Conservation (phyloP, 2,797 vertebrate genomes). For the Acanthiza pusilla region DNA sequence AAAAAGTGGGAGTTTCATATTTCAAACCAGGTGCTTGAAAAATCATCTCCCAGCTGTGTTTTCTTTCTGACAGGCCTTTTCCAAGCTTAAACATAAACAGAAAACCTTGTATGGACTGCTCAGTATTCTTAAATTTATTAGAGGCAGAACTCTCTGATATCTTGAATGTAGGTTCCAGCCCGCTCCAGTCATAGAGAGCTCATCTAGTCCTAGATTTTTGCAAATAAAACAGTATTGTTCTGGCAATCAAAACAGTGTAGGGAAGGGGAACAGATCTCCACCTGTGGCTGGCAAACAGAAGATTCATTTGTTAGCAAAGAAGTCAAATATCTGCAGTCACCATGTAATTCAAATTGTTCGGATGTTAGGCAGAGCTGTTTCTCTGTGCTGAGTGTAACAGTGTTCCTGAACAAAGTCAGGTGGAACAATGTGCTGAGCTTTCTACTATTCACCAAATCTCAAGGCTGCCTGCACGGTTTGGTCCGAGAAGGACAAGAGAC, state of each 20-base stretch:
- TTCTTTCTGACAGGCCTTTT: not conserved
- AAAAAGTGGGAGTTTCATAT: not conserved
- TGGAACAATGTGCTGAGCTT: not conserved
- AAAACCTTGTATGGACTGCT: not conserved
- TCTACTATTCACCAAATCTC: not conserved
- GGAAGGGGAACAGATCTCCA: not conserved
- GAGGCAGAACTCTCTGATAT: not conserved
- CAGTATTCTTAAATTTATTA: not conserved
- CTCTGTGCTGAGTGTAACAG: not conserved
- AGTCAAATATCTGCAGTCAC: not conserved
- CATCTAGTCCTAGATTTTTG: not conserved
- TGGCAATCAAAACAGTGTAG: not conserved
- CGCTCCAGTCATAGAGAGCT: not conserved
- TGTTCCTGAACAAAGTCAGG: not conserved
- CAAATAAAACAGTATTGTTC: not conserved
- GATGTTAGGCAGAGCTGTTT: not conserved
- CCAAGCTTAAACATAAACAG: not conserved
- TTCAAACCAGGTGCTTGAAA: not conserved
- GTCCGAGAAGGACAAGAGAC: not conserved
- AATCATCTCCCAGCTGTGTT: not conserved
- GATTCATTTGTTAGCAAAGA: not conserved
- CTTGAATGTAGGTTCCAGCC: not conserved
- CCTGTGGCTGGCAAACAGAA: not conserved
- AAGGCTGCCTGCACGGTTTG: not conserved
- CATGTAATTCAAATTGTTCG: not conserved